A percentile compares a stretch with the other conserved stretches of the same genome.
phyloP scores from a whole-genome alignment of 1,140 invertebrate species.

The Coboldia fuscipes region DNA sequence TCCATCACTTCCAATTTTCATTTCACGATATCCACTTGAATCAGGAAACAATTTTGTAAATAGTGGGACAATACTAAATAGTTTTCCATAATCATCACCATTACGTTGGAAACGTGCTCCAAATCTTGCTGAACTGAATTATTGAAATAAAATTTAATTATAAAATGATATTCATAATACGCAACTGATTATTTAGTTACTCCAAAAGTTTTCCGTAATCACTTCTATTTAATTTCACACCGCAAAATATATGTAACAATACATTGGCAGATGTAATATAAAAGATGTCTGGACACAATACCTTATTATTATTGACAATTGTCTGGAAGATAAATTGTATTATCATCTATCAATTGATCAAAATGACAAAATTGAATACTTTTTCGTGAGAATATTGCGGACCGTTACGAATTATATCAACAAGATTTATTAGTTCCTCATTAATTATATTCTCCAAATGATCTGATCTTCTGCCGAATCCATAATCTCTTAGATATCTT shows the following conservation, averaged over 20 bases:
- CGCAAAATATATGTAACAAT: slow-evolving; percentile 23
- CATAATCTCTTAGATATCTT: slow-evolving; percentile 42
- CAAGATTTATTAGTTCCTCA: slow-evolving; percentile 27
- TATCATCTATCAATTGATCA: not conserved
- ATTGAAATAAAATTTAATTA: no score
- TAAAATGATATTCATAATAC: no score
- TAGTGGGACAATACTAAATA: slow-evolving; percentile 33
- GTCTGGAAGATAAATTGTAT: not conserved
- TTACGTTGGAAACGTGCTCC: slow-evolving; percentile 28
- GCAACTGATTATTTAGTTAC: no score
- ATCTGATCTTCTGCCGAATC: slow-evolving; percentile 38
- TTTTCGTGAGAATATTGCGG: slow-evolving; percentile 26
- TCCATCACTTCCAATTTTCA: slow-evolving; percentile 20
- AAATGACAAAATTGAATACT: not conserved
- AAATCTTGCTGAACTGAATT: no score
- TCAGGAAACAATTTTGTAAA: slow-evolving; percentile 30
- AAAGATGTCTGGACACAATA: slow-evolving; percentile 24
- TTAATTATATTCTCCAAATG: slow-evolving; percentile 25
- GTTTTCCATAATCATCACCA: slow-evolving; percentile 28
- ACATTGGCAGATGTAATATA: slow-evolving; percentile 25
- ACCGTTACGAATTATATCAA: slow-evolving; percentile 29
- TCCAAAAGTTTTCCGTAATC: slow-evolving; percentile 20
- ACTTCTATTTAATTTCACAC: slow-evolving; percentile 18
- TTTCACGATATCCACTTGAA: slow-evolving; percentile 25
- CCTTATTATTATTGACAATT: slow-evolving; percentile 6